Evolutionary conservation across 2,888 invertebrate genomes (phyloP).

Genomic region (Agonopterix arenella): DNA sequence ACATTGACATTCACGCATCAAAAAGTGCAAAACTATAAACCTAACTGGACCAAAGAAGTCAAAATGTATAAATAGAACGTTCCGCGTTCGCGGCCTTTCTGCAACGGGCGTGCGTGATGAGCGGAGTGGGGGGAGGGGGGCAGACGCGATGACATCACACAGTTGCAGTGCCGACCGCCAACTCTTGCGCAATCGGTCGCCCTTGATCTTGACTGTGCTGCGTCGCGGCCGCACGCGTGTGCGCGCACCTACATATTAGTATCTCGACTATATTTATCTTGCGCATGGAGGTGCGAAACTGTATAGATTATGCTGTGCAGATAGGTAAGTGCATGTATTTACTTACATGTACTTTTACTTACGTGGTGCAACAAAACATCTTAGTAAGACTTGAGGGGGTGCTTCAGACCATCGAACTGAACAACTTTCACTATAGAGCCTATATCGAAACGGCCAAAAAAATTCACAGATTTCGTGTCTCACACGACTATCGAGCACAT

Average conservation of each 20-base stretch:
- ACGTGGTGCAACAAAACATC: too few species aligned
- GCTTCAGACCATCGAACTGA: too few species aligned
- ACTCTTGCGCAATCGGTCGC: conserved; percentile 73
- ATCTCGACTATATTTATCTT: conserved; percentile 65
- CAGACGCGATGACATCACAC: conserved; percentile 66
- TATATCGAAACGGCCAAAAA: too few species aligned
- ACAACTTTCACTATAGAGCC: too few species aligned
- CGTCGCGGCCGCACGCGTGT: conserved; percentile 69
- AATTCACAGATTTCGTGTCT: too few species aligned
- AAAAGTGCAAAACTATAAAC: conserved; percentile 1
- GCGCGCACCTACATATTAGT: conserved; percentile 40
- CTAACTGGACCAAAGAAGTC: conserved; percentile 11
- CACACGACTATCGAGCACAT: too few species aligned
- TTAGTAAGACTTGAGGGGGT: too few species aligned
- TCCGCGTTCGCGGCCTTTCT: conserved; percentile 62
- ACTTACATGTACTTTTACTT: too few species aligned
- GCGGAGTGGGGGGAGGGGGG: conserved; percentile 26
- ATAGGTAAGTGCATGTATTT: too few species aligned
- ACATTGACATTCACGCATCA: neutral
- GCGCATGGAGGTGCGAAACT: conserved; percentile 62
- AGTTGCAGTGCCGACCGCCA: conserved; percentile 69
- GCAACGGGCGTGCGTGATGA: conserved; percentile 28
- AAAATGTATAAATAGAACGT: conserved; percentile 61
- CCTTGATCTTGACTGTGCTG: conserved; percentile 79
- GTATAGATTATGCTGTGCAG: conserved; percentile 8